Evolutionary conservation across 2,888 invertebrate genomes (phyloP).

Genomic region (Chrysotoxum bicinctum): DNA sequence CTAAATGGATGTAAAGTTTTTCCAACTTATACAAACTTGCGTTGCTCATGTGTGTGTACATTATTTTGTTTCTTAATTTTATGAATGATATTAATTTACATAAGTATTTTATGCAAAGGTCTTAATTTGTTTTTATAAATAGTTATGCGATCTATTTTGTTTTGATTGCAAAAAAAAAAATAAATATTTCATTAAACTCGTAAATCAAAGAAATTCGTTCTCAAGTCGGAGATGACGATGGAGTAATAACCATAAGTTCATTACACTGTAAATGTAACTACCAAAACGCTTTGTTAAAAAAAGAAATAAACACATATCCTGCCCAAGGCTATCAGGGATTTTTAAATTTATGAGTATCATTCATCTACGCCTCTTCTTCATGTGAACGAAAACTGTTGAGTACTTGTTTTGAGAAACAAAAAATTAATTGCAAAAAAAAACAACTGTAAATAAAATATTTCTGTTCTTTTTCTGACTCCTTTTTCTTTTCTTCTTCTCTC

Average conservation of each 20-base stretch:
- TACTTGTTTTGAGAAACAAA: neutral
- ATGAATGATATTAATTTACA: conserved; percentile 41
- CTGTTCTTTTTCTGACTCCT: conserved; percentile 47
- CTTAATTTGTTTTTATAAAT: conserved; percentile 25
- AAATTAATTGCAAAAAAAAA: conserved; percentile 14
- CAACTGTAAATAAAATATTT: conserved; percentile 9
- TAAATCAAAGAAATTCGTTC: conserved; percentile 38
- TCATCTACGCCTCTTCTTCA: neutral
- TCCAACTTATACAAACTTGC: conserved; percentile 16
- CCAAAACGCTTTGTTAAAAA: neutral
- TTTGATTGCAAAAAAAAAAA: neutral
- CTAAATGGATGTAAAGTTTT: neutral
- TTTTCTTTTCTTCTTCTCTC: conserved; percentile 52
- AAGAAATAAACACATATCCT: neutral
- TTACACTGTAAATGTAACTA: conserved; percentile 1
- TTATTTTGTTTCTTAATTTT: conserved; percentile 9
- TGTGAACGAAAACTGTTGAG: conserved; percentile 47
- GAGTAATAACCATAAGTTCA: conserved; percentile 31
- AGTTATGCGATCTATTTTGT: conserved; percentile 31
- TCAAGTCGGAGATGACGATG: conserved; percentile 2
- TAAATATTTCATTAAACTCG: neutral
- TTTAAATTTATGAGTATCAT: neutral
- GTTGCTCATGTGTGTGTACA: conserved; percentile 56
- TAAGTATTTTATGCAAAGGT: conserved; percentile 26
- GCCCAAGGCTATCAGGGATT: neutral